Evolutionary conservation across 2,888 invertebrate species (phyloP).

Genomic region (Charanyca ferruginea): DNA sequence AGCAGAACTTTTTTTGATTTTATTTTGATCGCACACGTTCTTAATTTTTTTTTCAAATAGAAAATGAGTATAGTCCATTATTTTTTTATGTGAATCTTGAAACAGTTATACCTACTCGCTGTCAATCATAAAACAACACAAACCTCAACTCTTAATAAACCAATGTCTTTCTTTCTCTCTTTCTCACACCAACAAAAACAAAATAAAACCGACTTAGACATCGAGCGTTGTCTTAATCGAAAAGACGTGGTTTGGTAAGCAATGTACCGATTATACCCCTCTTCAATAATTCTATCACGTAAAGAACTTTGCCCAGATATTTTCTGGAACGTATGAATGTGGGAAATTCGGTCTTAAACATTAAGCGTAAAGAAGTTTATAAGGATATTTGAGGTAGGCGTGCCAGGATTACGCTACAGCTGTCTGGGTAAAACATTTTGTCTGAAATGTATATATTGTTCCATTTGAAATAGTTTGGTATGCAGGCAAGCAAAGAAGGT

Average conservation of each 20-base stretch:
- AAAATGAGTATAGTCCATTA: too few species aligned
- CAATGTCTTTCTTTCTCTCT: background rate
- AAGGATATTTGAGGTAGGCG: conserved; percentile 22
- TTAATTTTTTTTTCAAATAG: too few species aligned
- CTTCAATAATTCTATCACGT: conserved; percentile 55
- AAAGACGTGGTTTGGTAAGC: conserved; percentile 52
- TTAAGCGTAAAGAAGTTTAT: conserved; percentile 40
- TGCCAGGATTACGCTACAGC: conserved; percentile 23
- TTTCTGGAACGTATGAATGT: conserved; percentile 27
- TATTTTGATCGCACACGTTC: too few species aligned
- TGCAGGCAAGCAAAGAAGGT: too few species aligned
- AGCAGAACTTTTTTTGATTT: too few species aligned
- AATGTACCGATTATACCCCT: conserved; percentile 41
- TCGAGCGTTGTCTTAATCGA: conserved; percentile 33
- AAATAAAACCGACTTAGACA: conserved; percentile 33
- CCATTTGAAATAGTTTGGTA: background rate
- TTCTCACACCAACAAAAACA: conserved; percentile 19
- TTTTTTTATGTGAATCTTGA: too few species aligned
- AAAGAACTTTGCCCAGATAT: conserved; percentile 36
- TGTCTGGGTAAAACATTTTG: conserved; percentile 17
- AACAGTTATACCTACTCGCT: too few species aligned
- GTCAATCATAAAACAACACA: conserved; percentile 2
- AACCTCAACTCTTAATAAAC: background rate
- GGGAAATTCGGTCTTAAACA: conserved; percentile 26
- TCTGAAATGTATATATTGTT: background rate